Base-by-base conservation (phyloP, 92 coral and sea anemone genomes). In the Siderastrea radians region DNA sequence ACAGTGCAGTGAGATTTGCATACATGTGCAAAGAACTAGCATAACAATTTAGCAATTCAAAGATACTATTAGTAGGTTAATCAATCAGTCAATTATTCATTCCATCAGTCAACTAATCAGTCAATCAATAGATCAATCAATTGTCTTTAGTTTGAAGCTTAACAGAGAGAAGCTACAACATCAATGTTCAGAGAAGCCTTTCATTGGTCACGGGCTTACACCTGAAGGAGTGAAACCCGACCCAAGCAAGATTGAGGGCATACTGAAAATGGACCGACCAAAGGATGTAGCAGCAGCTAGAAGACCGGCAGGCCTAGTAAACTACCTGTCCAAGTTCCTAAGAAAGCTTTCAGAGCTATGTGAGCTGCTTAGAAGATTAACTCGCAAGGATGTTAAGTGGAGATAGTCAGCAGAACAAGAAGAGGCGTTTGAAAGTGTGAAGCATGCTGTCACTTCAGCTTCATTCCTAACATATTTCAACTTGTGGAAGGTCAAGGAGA, bases 351-450 rank as follows among this genome's bases (percentile, higher is more conserved):
- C 88, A 47, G 78, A 66, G 71, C 63, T 83, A 11, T 89, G 89
- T 80, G 92, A 89, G 38, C 92, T 81, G 3, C 74, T 76, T 9
- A 82, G 85, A 70, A 65, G 80, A 83, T 49, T 89, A 52, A 84
- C 92, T 14, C 89, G 84, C 89, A 89, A 77, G 65, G 86, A 78
- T 44, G 74, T 51, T 1, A 81, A 84, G 59, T 89, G 86, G 93
- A 68, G 72, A 0, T 89, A 79, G 89, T 75, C 92, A 54, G 51
- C 74, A 13, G 80, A 68, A 16, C 89, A 89, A 55, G 89, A 89
- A 11, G 75, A 81, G 49, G 52, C 84, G 2, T 75, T 76, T 55
- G 49, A 81, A 82, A 88, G 50, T 44, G 55, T 88, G 17, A 84
- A 90, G 46, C 52, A 26, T 15, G 85, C 89, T 15, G 77, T 89